Evolutionary conservation across 2,888 invertebrate genomes (phyloP).

Genomic region (Oxycera nigricornis): DNA sequence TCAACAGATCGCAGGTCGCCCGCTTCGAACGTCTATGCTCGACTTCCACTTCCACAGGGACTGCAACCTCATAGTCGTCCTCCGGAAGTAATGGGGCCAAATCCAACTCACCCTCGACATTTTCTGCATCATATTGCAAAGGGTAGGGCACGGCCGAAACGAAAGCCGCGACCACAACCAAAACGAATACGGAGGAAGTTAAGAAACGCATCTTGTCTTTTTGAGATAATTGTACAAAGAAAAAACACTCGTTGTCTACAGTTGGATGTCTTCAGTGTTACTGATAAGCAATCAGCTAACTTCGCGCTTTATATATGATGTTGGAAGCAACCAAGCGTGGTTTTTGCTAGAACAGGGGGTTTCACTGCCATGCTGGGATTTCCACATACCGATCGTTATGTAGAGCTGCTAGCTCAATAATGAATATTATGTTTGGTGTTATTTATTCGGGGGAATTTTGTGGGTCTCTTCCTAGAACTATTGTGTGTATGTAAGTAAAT

Average conservation of each 20-base stretch:
- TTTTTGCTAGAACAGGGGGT: too few relatives aligned
- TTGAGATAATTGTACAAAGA: too few relatives aligned
- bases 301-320: neutral
- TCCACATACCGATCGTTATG: too few relatives aligned
- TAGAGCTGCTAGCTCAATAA: too few relatives aligned
- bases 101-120: neutral
- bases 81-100: neutral
- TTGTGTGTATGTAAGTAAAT: too few relatives aligned
- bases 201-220: neutral
- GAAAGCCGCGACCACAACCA: neutral
- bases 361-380: too few relatives aligned
- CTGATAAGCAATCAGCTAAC: neutral
- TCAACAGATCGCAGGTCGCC: constrained; percentile 56
- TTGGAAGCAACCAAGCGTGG: too few relatives aligned
- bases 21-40: constrained; percentile 50
- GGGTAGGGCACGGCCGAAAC: neutral
- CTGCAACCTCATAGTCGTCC: neutral
- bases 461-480: too few relatives aligned
- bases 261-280: too few relatives aligned
- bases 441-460: too few relatives aligned
- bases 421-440: too few relatives aligned
- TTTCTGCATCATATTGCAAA: neutral
- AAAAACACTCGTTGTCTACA: too few relatives aligned
- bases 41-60: neutral
- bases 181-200: neutral